Conservation (phyloP, 2,888 invertebrate species). For the Tiliacea aurago region DNA sequence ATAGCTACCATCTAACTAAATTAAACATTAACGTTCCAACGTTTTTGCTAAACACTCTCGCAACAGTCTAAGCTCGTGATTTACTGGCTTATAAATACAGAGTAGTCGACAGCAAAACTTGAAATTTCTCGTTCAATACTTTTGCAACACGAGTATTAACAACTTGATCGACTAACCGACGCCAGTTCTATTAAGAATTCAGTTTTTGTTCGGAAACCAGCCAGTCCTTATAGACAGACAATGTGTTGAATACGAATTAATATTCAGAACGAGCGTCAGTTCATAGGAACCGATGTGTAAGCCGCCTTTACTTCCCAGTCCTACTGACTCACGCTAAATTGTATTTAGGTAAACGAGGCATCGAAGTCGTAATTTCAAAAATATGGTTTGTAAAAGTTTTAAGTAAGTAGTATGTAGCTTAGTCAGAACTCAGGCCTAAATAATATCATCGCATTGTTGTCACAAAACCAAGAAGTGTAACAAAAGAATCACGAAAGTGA, state of each 20-base stretch:
- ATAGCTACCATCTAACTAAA: not conserved
- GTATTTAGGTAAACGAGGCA: constrained; percentile 47
- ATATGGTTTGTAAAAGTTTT: constrained; percentile 12
- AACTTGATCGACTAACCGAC: constrained; percentile 34
- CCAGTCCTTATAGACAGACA: constrained; percentile 49
- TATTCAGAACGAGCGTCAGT: constrained; percentile 79
- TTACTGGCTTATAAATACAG: constrained; percentile 54
- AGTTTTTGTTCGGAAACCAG: constrained; percentile 54
- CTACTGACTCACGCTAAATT: constrained; percentile 55
- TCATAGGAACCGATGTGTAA: constrained; percentile 76
- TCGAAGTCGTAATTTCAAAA: constrained; percentile 27
- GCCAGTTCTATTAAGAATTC: constrained; percentile 59
- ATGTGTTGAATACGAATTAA: constrained; percentile 70
- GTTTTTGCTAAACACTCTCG: constrained; percentile 54
- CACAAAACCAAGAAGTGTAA: not conserved
- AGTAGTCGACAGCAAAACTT: constrained; percentile 43
- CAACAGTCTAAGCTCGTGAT: constrained; percentile 52
- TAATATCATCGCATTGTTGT: not conserved
- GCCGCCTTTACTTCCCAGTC: constrained; percentile 58
- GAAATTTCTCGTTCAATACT: constrained; percentile 50
- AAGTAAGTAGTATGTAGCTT: not conserved
- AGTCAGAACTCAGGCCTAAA: constrained; percentile 17
- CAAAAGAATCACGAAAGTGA: not conserved
- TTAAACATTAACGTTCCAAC: constrained; percentile 15
- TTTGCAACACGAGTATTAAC: constrained; percentile 49